Base-by-base conservation (phyloP, 2,113 vertebrate genomes). In the Vanacampus margaritifer region DNA sequence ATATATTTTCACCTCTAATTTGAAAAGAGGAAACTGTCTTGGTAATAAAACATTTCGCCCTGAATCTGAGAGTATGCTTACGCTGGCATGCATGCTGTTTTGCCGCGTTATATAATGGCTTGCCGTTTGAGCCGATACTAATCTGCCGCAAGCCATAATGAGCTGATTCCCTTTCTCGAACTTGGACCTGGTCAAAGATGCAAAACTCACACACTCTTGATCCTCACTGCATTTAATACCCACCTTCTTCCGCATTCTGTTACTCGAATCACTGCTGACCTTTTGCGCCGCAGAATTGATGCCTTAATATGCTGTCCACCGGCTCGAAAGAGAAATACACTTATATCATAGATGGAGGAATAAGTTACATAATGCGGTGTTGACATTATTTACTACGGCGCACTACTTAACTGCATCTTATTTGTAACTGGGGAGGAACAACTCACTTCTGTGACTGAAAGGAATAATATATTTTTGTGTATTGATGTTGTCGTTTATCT, bases 81-180 rank as follows among this genome's bases (percentile, higher is more conserved):
- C 71, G 69, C 84, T 88, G 83, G 76, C 76, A 60, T 60, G 51
- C 48, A 76, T 48, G 76, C 62, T 66, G 81, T 84, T 85, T 86
- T 74, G 61, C 75, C 51, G 79, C 36, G 82, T 90, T 91, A 88
- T 79, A 74, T 89, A 91, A 90, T 77, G 69, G 75, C 82, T 79
- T 78, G 72, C 60, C 43, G 51, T 73, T 82, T 82, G 68, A 74
- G 60, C 43, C 46, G 9, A 73, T 79, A 81, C 84, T 91, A 90
- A 90, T 90, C 90, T 88, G 80, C 79, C 71, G 69, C 65, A 65
- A 82, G 77, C 67, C 78, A 80, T 89, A 90, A 88, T 89, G 84
- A 91, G 85, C 86, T 86, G 86, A 86, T 86, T 90, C 81, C 78
- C 69, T 70, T 67, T 82, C 78, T 86, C 84, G 81, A 89, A 83